phyloP scores from a whole-genome alignment of 2,797 vertebrate species.

The Phalanger gymnotis region DNA sequence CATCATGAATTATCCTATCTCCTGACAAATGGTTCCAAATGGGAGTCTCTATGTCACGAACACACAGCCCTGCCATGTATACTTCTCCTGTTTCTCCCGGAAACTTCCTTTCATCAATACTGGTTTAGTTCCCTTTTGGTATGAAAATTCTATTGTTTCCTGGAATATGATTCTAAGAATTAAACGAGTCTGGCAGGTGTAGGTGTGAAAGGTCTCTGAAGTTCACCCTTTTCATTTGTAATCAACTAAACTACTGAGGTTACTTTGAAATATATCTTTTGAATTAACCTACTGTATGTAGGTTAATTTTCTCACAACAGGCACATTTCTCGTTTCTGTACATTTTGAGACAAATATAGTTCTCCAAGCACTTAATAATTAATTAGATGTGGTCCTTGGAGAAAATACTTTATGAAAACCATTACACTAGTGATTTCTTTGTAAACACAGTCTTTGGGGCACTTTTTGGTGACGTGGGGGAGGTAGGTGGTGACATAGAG shows the following conservation, averaged over 20 bases:
- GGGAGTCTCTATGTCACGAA: conserved; percentile 17
- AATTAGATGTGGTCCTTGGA: background rate
- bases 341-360: background rate
- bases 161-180: conserved; percentile 30
- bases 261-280: conserved; percentile 29
- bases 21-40: background rate
- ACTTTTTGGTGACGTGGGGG: background rate
- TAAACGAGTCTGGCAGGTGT: conserved; percentile 23
- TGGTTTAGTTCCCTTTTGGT: background rate
- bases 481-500: background rate
- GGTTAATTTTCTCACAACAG: background rate
- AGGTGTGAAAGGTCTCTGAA: conserved; percentile 14
- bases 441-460: background rate
- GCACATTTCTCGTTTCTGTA: background rate
- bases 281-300: background rate
- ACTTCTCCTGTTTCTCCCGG: background rate
- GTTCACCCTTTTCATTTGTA: conserved; percentile 37
- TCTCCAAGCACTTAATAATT: background rate
- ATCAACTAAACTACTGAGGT: conserved; percentile 32
- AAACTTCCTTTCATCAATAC: conserved; percentile 32
- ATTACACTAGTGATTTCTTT: background rate
- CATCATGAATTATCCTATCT: background rate
- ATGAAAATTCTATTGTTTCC: conserved; percentile 25
- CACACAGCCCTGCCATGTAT: background rate
- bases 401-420: background rate